These are phyloP conservation scores for Mantis religiosa DNA, from an alignment of 2,888 invertebrate genomes.

Conservation along the genomic window DNA sequence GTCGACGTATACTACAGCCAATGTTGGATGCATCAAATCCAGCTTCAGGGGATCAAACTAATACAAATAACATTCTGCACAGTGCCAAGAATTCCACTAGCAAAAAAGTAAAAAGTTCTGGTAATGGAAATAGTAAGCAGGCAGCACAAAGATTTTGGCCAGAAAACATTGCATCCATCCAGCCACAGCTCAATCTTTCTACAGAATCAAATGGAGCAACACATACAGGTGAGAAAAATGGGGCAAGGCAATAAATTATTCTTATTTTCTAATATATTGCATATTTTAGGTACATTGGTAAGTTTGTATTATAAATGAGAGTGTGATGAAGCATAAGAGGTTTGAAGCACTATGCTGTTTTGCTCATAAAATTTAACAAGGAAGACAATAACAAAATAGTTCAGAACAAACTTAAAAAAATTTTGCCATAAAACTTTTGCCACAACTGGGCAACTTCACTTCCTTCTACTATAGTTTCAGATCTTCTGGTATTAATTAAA, in stretches of 20 bases:
- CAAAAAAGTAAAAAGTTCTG: constrained; percentile 50
- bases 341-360: neutral
- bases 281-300: too few relatives aligned
- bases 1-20: constrained; percentile 84
- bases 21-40: constrained; percentile 76
- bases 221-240: constrained; percentile 18
- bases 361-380: too few relatives aligned
- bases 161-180: constrained; percentile 59
- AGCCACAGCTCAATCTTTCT: constrained; percentile 47
- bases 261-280: neutral
- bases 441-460: too few relatives aligned
- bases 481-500: too few relatives aligned
- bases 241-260: neutral
- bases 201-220: constrained; percentile 24
- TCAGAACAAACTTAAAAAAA: too few relatives aligned
- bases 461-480: too few relatives aligned
- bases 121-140: constrained; percentile 43
- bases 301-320: neutral
- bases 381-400: too few relatives aligned
- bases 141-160: constrained; percentile 72
- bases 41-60: constrained; percentile 29
- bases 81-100: constrained; percentile 46
- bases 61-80: constrained; percentile 33
- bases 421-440: too few relatives aligned
- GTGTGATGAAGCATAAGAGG: neutral